A percentile compares a stretch with the other conserved stretches of the same genome.
Conservation (phyloP, 2,888 invertebrate species). For the Athalia rosae region DNA sequence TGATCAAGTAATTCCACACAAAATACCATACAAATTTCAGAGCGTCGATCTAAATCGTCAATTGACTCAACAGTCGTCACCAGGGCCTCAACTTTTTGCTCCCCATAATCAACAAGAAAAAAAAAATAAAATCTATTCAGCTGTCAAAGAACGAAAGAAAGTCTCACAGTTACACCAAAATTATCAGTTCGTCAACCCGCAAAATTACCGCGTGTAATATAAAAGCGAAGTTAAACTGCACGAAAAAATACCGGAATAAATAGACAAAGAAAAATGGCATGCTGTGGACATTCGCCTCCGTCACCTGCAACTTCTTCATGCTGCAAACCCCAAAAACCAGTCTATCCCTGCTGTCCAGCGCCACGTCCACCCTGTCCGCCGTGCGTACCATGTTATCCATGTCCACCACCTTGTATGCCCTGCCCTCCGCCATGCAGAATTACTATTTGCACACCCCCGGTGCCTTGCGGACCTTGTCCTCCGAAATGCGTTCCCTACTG, state of each 20-base stretch:
- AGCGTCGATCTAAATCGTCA: not conserved
- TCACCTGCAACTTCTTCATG: not conserved
- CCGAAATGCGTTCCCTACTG: slow-evolving; percentile 61
- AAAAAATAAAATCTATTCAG: slow-evolving; percentile 2
- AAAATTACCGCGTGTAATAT: slow-evolving; percentile 17
- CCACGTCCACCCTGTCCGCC: slow-evolving; percentile 50
- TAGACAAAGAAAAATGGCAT: slow-evolving; percentile 27
- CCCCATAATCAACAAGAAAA: slow-evolving; percentile 16
- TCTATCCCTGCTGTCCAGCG: slow-evolving; percentile 21
- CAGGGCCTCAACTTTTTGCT: slow-evolving; percentile 7
- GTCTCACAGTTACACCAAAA: slow-evolving; percentile 24
- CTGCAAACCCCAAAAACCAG: slow-evolving; percentile 8
- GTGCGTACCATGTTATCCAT: slow-evolving; percentile 58
- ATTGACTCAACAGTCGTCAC: slow-evolving; percentile 15
- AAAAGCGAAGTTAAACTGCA: not conserved
- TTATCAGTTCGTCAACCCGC: not conserved
- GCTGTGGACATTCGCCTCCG: slow-evolving; percentile 22
- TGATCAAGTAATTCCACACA: not conserved
- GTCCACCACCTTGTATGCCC: slow-evolving; percentile 54
- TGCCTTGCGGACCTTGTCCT: slow-evolving; percentile 62
- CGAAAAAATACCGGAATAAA: not conserved
- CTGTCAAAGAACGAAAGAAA: not conserved
- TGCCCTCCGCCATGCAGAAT: slow-evolving; percentile 60
- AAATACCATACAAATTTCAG: not conserved
- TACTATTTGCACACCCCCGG: slow-evolving; percentile 62